These are phyloP conservation scores for Rhinoptilus africanus DNA, from an alignment of 2,113 vertebrate species.

Conservation along the genomic window DNA sequence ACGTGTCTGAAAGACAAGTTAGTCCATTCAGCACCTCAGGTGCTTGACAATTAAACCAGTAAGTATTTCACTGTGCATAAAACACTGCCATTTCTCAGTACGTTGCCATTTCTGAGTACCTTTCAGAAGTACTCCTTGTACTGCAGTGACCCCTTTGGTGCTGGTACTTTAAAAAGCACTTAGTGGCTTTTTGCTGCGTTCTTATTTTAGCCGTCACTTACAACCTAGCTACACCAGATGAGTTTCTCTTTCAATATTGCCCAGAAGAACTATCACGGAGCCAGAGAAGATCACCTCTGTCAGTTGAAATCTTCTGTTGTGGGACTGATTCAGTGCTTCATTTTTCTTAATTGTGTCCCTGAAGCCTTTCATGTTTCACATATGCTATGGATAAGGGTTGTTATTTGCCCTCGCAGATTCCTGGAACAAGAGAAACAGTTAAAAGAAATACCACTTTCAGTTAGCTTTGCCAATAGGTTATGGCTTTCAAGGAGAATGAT, in stretches of 20 bases:
- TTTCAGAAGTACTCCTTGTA: not conserved
- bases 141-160: not conserved
- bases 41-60: not conserved
- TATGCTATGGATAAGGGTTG: not conserved
- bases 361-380: not conserved
- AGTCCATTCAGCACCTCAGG: not conserved
- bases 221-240: not conserved
- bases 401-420: not conserved
- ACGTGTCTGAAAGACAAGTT: not conserved
- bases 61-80: not conserved
- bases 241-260: not conserved
- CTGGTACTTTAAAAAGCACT: slow-evolving; percentile 49
- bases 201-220: not conserved
- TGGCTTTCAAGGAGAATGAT: not conserved
- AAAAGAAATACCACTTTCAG: not conserved
- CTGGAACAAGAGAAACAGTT: not conserved
- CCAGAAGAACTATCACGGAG: not conserved
- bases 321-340: not conserved
- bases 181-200: not conserved
- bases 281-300: not conserved
- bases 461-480: not conserved
- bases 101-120: not conserved
- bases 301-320: not conserved
- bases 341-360: not conserved
- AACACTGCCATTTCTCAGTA: not conserved